A percentile compares a stretch with the other conserved stretches of the same genome.
These are phyloP conservation scores for Pectinophora gossypiella DNA, from an alignment of 1,140 invertebrate genomes.

Conservation along the genomic window DNA sequence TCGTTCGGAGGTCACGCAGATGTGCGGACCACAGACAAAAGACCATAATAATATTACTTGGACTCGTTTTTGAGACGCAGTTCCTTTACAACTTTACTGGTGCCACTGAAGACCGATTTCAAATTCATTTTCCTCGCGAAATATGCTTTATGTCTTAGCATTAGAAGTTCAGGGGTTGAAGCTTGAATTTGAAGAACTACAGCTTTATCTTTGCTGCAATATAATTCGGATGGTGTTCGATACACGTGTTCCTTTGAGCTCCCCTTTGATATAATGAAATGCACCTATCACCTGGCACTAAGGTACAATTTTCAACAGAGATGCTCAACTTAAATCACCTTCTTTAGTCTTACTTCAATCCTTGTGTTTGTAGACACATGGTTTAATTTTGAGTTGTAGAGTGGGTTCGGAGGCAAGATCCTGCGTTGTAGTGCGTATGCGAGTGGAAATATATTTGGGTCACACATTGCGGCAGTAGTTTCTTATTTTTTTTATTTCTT, in stretches of 20 bases:
- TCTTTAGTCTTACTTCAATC: neutral
- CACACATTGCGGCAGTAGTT: conserved; percentile 59
- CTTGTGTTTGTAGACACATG: neutral
- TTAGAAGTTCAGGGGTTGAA: neutral
- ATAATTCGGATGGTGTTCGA: conserved; percentile 40
- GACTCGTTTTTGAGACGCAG: conserved; percentile 52
- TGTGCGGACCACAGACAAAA: conserved; percentile 52
- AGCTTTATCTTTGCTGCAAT: neutral
- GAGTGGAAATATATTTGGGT: conserved; percentile 56
- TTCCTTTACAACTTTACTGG: conserved; percentile 35
- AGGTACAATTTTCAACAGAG: conserved; percentile 13
- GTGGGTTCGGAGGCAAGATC: conserved; percentile 14
- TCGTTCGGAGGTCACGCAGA: conserved; percentile 64
- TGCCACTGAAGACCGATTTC: neutral
- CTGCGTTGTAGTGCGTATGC: neutral
- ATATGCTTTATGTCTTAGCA: neutral
- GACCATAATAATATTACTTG: conserved; percentile 49
- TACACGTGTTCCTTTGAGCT: conserved; percentile 49
- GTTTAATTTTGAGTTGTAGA: neutral
- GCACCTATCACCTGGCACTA: conserved; percentile 58
- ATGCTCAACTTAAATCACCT: neutral
- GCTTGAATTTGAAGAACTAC: neutral
- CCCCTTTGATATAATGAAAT: conserved; percentile 46
- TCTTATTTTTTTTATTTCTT: conserved; percentile 41
- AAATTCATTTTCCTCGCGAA: neutral